These are phyloP conservation scores for Oscheius sp. DNA, from an alignment of 2,888 invertebrate genomes.

Conservation along the genomic window DNA sequence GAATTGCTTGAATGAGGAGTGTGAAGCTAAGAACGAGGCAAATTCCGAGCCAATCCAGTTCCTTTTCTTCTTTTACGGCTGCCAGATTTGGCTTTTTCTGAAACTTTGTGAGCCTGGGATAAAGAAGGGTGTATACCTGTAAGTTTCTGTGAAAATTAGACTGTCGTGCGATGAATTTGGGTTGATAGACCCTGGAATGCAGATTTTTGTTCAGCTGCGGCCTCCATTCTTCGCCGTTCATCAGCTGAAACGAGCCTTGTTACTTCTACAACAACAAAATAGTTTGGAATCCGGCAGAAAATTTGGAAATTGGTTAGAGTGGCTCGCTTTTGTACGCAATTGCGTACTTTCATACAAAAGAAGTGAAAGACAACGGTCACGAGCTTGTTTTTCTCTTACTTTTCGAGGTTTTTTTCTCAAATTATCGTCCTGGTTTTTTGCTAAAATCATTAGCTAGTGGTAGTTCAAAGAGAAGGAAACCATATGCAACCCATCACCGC, in stretches of 20 bases:
- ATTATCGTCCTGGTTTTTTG: too few species aligned
- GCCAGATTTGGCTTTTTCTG: constrained; percentile 12
- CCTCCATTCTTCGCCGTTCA: neutral
- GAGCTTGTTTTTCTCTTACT: too few species aligned
- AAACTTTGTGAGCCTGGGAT: neutral
- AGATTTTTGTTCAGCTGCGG: neutral
- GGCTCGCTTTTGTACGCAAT: too few species aligned
- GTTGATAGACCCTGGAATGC: neutral
- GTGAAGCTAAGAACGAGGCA: neutral
- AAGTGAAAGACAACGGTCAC: too few species aligned
- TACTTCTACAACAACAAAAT: neutral
- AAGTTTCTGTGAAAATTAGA: neutral
- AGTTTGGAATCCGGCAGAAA: neutral
- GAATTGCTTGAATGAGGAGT: constrained; percentile 19
- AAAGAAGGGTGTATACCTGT: constrained; percentile 6
- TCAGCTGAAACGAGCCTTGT: constrained; percentile 3
- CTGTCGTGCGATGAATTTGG: neutral
- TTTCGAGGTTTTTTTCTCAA: too few species aligned
- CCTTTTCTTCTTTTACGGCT: neutral
- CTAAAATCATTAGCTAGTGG: too few species aligned
- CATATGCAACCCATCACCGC: too few species aligned
- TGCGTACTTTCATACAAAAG: too few species aligned
- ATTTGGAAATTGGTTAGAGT: too few species aligned
- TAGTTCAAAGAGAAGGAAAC: too few species aligned
- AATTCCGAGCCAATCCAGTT: neutral